Evolutionary conservation across 2,888 invertebrate genomes (phyloP).

Genomic region (Acholoe squamosa): DNA sequence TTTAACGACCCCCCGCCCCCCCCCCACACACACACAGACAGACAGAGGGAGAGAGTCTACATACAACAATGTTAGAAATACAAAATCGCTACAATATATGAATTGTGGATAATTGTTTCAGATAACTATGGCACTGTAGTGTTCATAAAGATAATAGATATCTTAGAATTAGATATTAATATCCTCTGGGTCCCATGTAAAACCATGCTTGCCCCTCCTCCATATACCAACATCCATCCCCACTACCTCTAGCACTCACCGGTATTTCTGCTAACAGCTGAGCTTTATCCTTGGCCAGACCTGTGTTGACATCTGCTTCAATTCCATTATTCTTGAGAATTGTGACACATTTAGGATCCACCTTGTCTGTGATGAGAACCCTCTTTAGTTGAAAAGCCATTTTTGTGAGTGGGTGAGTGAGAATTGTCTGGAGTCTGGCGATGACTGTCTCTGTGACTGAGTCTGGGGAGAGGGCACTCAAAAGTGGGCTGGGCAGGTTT

Average conservation of each 20-base stretch:
- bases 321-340: conserved; percentile 91
- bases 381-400: conserved; percentile 77
- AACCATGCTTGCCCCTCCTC: too few species aligned
- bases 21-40: too few species aligned
- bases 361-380: conserved; percentile 96
- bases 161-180: too few species aligned
- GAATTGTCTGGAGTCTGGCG: neutral
- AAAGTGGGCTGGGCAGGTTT: conserved; percentile 31
- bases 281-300: conserved; percentile 87
- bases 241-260: conserved; percentile 85
- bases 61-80: too few species aligned
- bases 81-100: too few species aligned
- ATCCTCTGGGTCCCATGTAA: too few species aligned
- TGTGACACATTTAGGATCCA: conserved; percentile 92
- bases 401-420: neutral
- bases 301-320: conserved; percentile 90
- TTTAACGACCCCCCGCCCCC: too few species aligned
- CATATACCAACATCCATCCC: too few species aligned
- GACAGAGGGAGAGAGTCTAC: too few species aligned
- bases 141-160: too few species aligned
- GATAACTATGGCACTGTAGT: too few species aligned
- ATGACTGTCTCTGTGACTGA: neutral
- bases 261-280: conserved; percentile 92
- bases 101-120: too few species aligned
- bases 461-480: neutral